These are phyloP conservation scores for Aplodontia rufa DNA, from an alignment of 2,113 vertebrate species.

Conservation along the genomic window DNA sequence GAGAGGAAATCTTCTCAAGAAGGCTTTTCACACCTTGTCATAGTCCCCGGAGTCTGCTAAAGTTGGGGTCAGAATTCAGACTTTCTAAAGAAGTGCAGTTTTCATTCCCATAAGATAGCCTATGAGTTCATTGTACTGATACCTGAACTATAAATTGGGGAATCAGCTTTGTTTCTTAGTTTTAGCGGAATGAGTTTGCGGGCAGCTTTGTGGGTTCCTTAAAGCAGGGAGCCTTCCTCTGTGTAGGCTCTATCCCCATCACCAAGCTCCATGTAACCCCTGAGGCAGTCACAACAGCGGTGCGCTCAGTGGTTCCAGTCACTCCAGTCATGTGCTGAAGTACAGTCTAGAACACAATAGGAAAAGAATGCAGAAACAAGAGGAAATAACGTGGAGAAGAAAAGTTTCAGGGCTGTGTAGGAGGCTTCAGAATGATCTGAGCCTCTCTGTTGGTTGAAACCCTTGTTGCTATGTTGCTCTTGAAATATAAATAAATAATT, in stretches of 20 bases:
- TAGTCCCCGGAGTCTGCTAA: background rate
- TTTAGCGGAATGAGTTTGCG: background rate
- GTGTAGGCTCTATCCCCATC: background rate
- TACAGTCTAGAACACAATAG: background rate
- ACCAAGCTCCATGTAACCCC: background rate
- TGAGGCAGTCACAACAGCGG: background rate
- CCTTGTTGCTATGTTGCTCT: slow-evolving; percentile 30
- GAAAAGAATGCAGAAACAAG: background rate
- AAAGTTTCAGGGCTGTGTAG: background rate
- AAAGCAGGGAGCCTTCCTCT: rapidly evolving
- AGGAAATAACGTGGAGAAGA: background rate
- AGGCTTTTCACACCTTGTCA: background rate
- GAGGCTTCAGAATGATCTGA: slow-evolving; percentile 27
- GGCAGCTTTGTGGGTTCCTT: background rate
- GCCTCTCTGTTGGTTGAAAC: background rate
- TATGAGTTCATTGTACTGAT: background rate
- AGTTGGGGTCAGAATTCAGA: background rate
- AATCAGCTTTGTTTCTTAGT: background rate
- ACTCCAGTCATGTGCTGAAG: no score
- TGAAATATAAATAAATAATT: slow-evolving; percentile 57
- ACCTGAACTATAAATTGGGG: background rate
- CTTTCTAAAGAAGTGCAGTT: background rate
- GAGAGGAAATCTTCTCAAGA: background rate
- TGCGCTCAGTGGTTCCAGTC: background rate
- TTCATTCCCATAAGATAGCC: background rate